These are phyloP conservation scores for Pachyrhynchus sulphureomaculatus DNA, from an alignment of 1,140 invertebrate species.

Conservation along the genomic window DNA sequence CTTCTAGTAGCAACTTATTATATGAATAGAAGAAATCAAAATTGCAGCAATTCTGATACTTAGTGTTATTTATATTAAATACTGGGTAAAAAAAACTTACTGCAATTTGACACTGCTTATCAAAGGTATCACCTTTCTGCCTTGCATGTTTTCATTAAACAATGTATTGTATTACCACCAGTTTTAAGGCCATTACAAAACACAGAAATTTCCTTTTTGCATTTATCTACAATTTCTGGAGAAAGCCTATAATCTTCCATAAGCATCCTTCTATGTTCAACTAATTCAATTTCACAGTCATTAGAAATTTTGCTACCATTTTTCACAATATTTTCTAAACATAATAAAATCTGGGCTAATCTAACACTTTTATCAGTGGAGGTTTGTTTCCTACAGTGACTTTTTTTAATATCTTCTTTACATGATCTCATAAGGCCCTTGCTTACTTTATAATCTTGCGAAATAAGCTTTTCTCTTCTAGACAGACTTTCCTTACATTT, in stretches of 20 bases:
- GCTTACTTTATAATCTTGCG: conserved; percentile 88
- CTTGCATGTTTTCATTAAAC: conserved; percentile 90
- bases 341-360: conserved; percentile 88
- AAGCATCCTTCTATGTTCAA: conserved; percentile 84
- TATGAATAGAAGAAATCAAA: no score
- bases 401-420: conserved; percentile 83
- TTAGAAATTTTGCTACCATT: conserved; percentile 70
- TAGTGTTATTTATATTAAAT: no score
- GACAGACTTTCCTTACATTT: conserved; percentile 84
- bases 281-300: conserved; percentile 85
- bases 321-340: conserved; percentile 83
- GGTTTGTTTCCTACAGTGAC: conserved; percentile 73
- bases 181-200: conserved; percentile 70
- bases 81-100: no score
- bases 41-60: no score
- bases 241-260: conserved; percentile 92
- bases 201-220: conserved; percentile 79
- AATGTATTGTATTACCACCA: conserved; percentile 91
- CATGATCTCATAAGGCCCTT: conserved; percentile 86
- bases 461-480: conserved; percentile 82
- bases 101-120: conserved; percentile 67
- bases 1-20: no score
- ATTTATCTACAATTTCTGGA: conserved; percentile 87
- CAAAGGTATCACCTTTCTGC: conserved; percentile 60
- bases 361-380: conserved; percentile 81